These are phyloP conservation scores for Streptopelia turtur DNA, from an alignment of 2,797 vertebrate genomes.

Conservation along the genomic window DNA sequence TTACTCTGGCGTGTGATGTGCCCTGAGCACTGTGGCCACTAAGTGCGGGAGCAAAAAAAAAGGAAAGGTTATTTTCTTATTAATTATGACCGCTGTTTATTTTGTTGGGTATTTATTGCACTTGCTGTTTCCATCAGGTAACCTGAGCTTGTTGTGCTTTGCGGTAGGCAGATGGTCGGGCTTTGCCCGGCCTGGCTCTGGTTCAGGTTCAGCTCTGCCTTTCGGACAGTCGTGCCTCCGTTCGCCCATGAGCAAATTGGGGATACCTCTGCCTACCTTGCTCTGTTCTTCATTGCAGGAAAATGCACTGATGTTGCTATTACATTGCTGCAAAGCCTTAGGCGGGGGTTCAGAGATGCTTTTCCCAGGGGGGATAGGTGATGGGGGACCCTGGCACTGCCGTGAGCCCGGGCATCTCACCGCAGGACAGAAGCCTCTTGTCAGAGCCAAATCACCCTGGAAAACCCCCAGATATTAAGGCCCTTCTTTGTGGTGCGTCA, in stretches of 20 bases:
- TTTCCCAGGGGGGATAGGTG: background rate
- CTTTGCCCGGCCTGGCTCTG: conserved; percentile 22
- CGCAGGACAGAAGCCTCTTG: conserved; percentile 46
- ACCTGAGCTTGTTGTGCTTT: background rate
- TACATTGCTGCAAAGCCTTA: background rate
- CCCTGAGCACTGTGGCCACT: conserved; percentile 10
- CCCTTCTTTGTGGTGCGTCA: conserved; percentile 24
- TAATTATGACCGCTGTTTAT: conserved; percentile 41
- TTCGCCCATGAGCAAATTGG: background rate
- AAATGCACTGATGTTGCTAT: accelerated
- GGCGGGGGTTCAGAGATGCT: background rate
- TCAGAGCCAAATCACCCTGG: conserved; percentile 13
- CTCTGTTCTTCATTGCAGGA: background rate
- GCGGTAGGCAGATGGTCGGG: background rate
- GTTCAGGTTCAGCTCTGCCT: background rate
- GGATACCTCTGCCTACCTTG: background rate
- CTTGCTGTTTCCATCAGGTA: conserved; percentile 17
- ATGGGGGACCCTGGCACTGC: background rate
- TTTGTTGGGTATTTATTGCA: conserved; percentile 3
- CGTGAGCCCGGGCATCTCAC: accelerated
- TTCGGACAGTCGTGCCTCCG: background rate
- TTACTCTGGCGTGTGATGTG: conserved; percentile 30
- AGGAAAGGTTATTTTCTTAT: conserved; percentile 20
- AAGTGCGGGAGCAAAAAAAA: conserved; percentile 40
- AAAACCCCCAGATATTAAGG: conserved; percentile 33